Evolutionary conservation across 2,888 invertebrate species (phyloP).

Genomic region (Lasioglossum vierecki): DNA sequence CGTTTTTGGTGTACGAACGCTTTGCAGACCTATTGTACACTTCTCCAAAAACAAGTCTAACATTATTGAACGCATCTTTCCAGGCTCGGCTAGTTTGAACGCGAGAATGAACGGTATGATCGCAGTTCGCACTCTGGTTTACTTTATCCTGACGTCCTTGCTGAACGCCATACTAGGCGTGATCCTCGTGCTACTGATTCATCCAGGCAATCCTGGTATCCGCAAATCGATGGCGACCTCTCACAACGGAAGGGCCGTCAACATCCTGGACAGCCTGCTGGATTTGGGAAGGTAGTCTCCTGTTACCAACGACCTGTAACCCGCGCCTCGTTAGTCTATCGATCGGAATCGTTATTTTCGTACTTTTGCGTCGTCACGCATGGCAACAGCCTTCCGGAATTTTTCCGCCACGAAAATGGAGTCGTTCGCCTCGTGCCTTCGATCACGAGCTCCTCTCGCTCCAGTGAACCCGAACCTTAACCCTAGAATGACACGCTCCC

Average conservation of each 20-base stretch:
- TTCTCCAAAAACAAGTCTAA: background rate
- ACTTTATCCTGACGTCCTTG: slow-evolving; percentile 92
- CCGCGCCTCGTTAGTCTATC: slow-evolving; percentile 40
- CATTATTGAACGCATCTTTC: background rate
- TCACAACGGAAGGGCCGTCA: slow-evolving; percentile 87
- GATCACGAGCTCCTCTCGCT: slow-evolving; percentile 41
- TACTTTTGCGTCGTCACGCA: slow-evolving; percentile 37
- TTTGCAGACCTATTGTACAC: background rate
- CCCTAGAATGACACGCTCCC: background rate
- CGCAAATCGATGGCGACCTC: slow-evolving; percentile 85
- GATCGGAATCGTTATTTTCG: slow-evolving; percentile 59
- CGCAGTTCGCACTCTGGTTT: slow-evolving; percentile 91
- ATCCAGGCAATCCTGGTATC: slow-evolving; percentile 91
- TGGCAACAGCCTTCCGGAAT: slow-evolving; percentile 37
- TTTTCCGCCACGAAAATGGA: slow-evolving; percentile 48
- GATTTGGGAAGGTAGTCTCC: slow-evolving; percentile 92
- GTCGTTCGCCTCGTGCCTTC: slow-evolving; percentile 21
- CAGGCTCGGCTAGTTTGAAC: slow-evolving; percentile 93
- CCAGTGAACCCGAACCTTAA: background rate
- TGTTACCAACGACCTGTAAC: background rate
- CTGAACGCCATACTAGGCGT: slow-evolving; percentile 92
- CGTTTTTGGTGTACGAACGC: too few species aligned
- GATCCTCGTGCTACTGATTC: slow-evolving; percentile 89
- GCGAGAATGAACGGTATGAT: slow-evolving; percentile 94
- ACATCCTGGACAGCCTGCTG: slow-evolving; percentile 93